Evolutionary conservation across 2,113 vertebrate species (phyloP), one percentile per base, ranked within the genome.

Genomic region (Acinonyx jubatus): DNA sequence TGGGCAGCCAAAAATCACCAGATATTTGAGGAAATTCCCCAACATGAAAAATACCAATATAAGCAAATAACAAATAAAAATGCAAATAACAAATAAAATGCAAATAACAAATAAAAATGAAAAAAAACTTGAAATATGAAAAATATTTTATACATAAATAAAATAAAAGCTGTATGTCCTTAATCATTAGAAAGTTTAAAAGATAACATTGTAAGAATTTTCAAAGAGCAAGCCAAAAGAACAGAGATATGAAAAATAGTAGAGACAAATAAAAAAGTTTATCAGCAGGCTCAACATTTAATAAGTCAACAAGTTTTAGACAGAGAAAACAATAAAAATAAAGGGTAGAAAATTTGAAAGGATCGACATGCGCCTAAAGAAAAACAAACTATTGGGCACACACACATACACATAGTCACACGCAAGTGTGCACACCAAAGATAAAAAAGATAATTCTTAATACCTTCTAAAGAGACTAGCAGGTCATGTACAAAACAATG

Each of bases 371-470:
- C 36, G 0, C 5, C 15, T 79, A 38, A 87, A 38, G 5, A 78
- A 41, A 57, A 94, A 66, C 0, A 48, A 52, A 61, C 2, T 55
- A 38, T 78, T 83, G 7, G 1, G 45, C 0, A 7, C 21, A 61
- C 12, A 76, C 66, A 74, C 3, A 29, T 21, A 45, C 18, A 5
- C 33, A 25, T 6, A 74, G 2, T 15, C 1, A 48, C 14, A 1
- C 4, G 3, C 15, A 57, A 11, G 41, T 1, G 27, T 18, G 31
- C 2, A 38, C 14, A 41, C 8, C 6, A 5, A 36, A 2, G 14
- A 71, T 61, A 76, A 74, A 1, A 25, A 4, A 89, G 5, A 38
- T 29, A 41, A 27, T 65, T 15, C 29, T 83, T 50, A 61, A 3
- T 76, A 13, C 19, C 11, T 92, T 84, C 82, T 36, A 79, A 63